These are phyloP conservation scores for Lophura nycthemera DNA, from an alignment of 2,113 vertebrate genomes.

Conservation along the genomic window DNA sequence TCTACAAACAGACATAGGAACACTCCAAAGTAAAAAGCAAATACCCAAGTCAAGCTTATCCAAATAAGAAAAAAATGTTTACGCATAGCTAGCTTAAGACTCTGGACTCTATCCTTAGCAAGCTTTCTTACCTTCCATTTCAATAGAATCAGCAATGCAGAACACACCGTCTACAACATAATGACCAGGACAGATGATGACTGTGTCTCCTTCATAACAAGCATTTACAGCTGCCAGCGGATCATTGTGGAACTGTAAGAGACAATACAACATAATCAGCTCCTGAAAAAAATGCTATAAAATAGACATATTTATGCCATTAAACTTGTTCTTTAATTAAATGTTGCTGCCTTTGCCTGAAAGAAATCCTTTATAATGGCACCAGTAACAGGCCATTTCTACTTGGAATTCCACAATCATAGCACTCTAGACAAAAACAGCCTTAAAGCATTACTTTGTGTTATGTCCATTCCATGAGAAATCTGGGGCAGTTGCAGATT, in stretches of 20 bases:
- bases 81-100: background rate
- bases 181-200: conserved; percentile 88
- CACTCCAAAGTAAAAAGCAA: background rate
- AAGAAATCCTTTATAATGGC: background rate
- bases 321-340: background rate
- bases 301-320: background rate
- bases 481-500: background rate
- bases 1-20: background rate
- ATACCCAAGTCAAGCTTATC: rapidly evolving
- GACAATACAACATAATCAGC: background rate
- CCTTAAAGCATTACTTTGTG: background rate
- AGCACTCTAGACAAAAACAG: background rate
- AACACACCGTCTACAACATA: conserved; percentile 83
- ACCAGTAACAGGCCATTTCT: background rate
- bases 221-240: conserved; percentile 82
- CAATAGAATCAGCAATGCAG: conserved; percentile 87
- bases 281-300: background rate
- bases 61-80: background rate
- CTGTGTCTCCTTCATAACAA: conserved; percentile 85
- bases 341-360: background rate
- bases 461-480: background rate
- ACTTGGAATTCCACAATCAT: background rate
- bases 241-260: conserved; percentile 87
- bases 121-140: conserved; percentile 81
- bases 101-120: background rate